Evolutionary conservation across 2,797 vertebrate species (phyloP).

Genomic region (Gadopsis marmoratus): DNA sequence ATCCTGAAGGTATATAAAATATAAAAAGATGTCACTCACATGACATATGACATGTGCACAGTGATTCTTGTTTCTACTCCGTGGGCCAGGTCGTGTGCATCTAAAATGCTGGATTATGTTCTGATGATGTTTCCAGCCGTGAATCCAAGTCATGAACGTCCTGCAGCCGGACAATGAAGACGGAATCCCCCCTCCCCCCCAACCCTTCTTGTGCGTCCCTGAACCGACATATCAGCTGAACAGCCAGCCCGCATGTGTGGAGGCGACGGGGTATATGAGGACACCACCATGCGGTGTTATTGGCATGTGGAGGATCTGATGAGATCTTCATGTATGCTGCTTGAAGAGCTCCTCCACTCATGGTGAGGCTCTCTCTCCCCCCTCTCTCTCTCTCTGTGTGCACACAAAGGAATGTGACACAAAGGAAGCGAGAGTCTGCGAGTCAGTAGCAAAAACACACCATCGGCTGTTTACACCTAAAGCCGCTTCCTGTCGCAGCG

Average conservation of each 20-base stretch:
- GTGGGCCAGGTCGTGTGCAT: slow-evolving; percentile 26
- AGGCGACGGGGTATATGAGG: slow-evolving; percentile 48
- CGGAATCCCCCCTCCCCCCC: slow-evolving; percentile 33
- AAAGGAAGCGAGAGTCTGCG: slow-evolving; percentile 62
- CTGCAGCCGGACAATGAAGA: slow-evolving; percentile 61
- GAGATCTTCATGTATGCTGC: slow-evolving; percentile 43
- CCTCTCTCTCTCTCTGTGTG: slow-evolving; percentile 10
- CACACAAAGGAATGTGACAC: slow-evolving; percentile 79
- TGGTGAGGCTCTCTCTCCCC: slow-evolving; percentile 23
- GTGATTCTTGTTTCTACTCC: not conserved
- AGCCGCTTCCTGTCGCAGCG: not conserved
- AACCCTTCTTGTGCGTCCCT: slow-evolving; percentile 22
- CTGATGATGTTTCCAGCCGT: slow-evolving; percentile 42
- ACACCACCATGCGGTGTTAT: slow-evolving; percentile 48
- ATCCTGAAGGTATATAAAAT: not conserved
- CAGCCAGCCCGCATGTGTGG: slow-evolving; percentile 37
- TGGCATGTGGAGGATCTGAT: slow-evolving; percentile 41
- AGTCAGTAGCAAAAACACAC: slow-evolving; percentile 20
- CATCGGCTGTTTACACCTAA: not conserved
- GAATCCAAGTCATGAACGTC: slow-evolving; percentile 62
- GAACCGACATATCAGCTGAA: slow-evolving; percentile 65
- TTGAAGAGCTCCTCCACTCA: slow-evolving; percentile 55
- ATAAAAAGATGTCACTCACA: not conserved
- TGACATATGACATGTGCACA: not conserved
- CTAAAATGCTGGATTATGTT: slow-evolving; percentile 31